Evolutionary conservation across 2,888 invertebrate species (phyloP), one percentile per base, ranked within the genome.

Genomic region (Napeogenes sylphis): DNA sequence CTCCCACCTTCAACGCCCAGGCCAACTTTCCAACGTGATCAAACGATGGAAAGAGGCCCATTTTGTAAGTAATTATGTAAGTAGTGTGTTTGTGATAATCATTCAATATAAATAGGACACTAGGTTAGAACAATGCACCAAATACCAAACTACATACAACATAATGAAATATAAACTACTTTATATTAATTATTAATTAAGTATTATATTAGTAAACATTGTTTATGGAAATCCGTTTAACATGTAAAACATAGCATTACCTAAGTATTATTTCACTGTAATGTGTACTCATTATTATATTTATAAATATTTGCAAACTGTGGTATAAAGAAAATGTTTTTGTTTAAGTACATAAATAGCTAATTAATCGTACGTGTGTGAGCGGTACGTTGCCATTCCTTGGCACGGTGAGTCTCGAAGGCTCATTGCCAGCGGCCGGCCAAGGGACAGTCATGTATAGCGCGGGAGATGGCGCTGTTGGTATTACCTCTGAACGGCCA

Each of bases 331-430:
- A 38, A 38, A 10, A 10, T 42, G 3, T 6, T 42, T 10, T 42
- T 10, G 12, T 42, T 10, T 42, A 42, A 3, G 12, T 8, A 38
- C 4, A 38, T 38, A 3, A 6, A 38, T 38, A 6, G 4, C 5
- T 8, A 38, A 38, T 1, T 38, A 42, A 10, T 10, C 3, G 6
- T 59, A n/a, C n/a, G n/a, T n/a, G 33, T 4, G 81, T 81, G 0
- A 56, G 66, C 3, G 81, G 81, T 0, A 73, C 67, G 0, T 55
- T 81, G 46, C 81, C 81, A 1, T 80, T 81, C 63, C 54, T 73
- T 6, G 75, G 79, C 33, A 71, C 80, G 1, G 78, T 81, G 13
- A 71, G 70, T n/a, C 56, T 81, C 3, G 77, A 75, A 14, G 80
- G 81, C 2, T n/a, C 71, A 0, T 55, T 80, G 4, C 78, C 78